These are phyloP conservation scores for Trichomycterus rosablanca DNA, from an alignment of 2,113 vertebrate species.

Conservation along the genomic window DNA sequence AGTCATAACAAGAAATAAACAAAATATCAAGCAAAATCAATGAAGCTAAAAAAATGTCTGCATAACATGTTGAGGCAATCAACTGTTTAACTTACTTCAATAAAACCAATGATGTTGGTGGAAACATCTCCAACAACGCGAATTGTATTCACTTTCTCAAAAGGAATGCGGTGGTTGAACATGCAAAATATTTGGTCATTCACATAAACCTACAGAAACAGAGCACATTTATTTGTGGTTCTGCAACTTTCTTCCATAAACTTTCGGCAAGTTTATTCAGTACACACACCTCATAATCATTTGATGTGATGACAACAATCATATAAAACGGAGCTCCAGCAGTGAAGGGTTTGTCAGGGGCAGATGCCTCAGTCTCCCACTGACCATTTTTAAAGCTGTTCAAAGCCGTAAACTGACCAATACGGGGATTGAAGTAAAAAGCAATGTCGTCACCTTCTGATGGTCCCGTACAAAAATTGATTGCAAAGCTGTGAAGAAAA, in stretches of 20 bases:
- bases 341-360: conserved; percentile 6
- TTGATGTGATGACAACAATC: not conserved
- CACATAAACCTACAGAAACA: conserved; percentile 2
- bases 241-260: too few species aligned
- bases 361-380: too few species aligned
- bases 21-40: too few species aligned
- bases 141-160: not conserved
- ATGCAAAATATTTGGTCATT: not conserved
- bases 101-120: not conserved
- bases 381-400: not conserved
- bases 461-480: too few species aligned
- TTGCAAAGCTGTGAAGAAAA: too few species aligned
- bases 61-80: not conserved
- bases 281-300: conserved; percentile 23
- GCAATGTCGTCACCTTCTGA: conserved; percentile 1
- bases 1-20: too few species aligned
- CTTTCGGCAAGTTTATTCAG: too few species aligned
- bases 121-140: not conserved
- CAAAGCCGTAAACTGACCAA: not conserved
- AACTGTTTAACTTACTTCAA: not conserved
- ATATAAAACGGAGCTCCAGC: conserved; percentile 8
- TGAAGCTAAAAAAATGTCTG: too few species aligned
- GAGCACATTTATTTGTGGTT: too few species aligned
- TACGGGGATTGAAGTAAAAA: conserved; percentile 8
- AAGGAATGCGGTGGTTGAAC: conserved; percentile 8